phyloP scores from a whole-genome alignment of 2,888 invertebrate species.

The Dasysyrphus albostriatus region DNA sequence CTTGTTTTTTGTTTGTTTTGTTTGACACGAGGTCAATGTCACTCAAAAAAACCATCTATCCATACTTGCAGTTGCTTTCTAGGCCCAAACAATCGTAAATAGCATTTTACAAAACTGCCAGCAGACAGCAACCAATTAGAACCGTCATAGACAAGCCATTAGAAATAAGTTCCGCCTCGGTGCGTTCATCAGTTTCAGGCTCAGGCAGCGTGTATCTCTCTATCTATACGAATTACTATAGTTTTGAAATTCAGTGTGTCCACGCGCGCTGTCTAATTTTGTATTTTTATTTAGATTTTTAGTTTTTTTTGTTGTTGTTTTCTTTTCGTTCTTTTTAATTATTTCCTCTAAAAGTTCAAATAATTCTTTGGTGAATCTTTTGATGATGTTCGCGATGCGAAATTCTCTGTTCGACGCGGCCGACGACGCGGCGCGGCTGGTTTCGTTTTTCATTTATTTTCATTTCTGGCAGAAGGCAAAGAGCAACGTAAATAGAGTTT shows the following conservation, averaged over 20 bases:
- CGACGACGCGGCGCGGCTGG: slow-evolving; percentile 3
- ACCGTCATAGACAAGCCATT: slow-evolving; percentile 44
- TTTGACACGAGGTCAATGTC: slow-evolving; percentile 44
- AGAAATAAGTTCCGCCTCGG: slow-evolving; percentile 39
- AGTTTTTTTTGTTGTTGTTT: not conserved
- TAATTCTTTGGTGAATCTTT: slow-evolving; percentile 52
- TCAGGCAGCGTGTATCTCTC: not conserved
- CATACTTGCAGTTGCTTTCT: slow-evolving; percentile 2
- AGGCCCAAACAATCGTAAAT: slow-evolving; percentile 5
- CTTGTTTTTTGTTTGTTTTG: not conserved
- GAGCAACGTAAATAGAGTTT: slow-evolving; percentile 73
- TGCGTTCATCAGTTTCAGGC: slow-evolving; percentile 17
- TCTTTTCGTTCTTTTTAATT: slow-evolving; percentile 11
- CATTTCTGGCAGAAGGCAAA: slow-evolving; percentile 61
- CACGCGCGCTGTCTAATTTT: slow-evolving; percentile 56
- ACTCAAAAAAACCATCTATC: slow-evolving; percentile 10
- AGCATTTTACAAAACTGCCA: slow-evolving; percentile 35
- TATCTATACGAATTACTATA: not conserved
- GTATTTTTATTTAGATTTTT: slow-evolving; percentile 32
- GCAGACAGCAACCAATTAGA: slow-evolving; percentile 35
- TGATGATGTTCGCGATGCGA: slow-evolving; percentile 54
- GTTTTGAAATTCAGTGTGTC: slow-evolving; percentile 38
- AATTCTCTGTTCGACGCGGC: slow-evolving; percentile 26
- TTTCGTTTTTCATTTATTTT: slow-evolving; percentile 58
- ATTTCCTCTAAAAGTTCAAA: slow-evolving; percentile 61